These are phyloP conservation scores for Drosophila atripex DNA, from an alignment of 2,888 invertebrate genomes.

Conservation along the genomic window DNA sequence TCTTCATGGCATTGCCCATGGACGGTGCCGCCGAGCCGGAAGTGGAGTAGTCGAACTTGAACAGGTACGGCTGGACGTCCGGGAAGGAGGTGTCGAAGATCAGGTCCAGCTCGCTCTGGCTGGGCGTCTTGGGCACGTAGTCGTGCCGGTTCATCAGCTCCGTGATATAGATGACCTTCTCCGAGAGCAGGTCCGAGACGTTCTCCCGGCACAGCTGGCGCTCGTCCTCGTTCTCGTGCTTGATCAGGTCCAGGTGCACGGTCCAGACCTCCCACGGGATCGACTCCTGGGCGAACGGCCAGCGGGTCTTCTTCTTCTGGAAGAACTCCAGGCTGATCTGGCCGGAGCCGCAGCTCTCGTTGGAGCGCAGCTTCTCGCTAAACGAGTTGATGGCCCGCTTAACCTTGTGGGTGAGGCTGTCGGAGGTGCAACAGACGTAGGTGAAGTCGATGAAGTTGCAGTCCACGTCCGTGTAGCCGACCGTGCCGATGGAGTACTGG, in stretches of 20 bases:
- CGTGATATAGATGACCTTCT: conserved; percentile 97
- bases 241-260: conserved; percentile 93
- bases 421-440: conserved; percentile 96
- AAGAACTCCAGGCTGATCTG: conserved; percentile 98
- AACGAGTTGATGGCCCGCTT: conserved; percentile 91
- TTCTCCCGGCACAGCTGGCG: conserved; percentile 94
- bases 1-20: conserved; percentile 94
- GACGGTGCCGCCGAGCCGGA: conserved; percentile 91
- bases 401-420: conserved; percentile 88
- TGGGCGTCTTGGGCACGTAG: conserved; percentile 98
- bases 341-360: conserved; percentile 89
- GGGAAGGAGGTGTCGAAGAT: conserved; percentile 96
- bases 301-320: conserved; percentile 94
- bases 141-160: conserved; percentile 98
- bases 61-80: conserved; percentile 98
- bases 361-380: conserved; percentile 90
- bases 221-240: conserved; percentile 93
- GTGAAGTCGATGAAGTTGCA: conserved; percentile 99
- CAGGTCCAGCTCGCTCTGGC: conserved; percentile 94
- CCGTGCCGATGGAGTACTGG: conserved; percentile 97
- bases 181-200: conserved; percentile 93
- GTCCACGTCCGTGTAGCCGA: conserved; percentile 98
- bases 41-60: conserved; percentile 94
- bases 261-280: conserved; percentile 99
- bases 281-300: conserved; percentile 95